Evolutionary conservation across 2,888 invertebrate species (phyloP).

Genomic region (Geotrupes spiniger): DNA sequence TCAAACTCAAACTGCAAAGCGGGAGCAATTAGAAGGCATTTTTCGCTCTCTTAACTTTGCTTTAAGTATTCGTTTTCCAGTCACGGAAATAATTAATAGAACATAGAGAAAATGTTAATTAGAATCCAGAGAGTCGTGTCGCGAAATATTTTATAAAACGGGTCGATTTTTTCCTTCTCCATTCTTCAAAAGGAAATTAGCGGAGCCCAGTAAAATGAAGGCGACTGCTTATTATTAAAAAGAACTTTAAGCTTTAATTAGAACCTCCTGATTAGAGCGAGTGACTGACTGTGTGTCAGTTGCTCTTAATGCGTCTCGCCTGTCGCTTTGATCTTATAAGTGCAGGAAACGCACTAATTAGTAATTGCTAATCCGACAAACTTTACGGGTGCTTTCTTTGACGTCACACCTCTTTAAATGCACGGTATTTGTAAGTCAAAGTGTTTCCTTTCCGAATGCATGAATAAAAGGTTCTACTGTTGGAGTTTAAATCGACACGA

Average conservation of each 20-base stretch:
- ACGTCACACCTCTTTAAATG: neutral
- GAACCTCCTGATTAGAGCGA: constrained; percentile 4
- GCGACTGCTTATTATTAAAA: constrained; percentile 4
- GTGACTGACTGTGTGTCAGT: neutral
- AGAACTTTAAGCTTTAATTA: constrained; percentile 5
- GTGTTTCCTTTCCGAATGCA: too few relatives aligned
- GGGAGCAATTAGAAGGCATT: too few relatives aligned
- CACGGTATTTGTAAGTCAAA: too few relatives aligned
- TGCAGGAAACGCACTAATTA: constrained; percentile 28
- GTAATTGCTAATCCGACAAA: constrained; percentile 15
- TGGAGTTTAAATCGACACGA: too few relatives aligned
- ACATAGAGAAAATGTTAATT: constrained; percentile 2
- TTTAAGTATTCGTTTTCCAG: too few relatives aligned
- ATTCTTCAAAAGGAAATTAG: neutral
- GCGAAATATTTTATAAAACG: too few relatives aligned
- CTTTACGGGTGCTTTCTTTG: constrained; percentile 1
- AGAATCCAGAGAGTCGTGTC: neutral
- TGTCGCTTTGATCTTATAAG: constrained; percentile 25
- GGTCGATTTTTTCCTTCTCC: too few relatives aligned
- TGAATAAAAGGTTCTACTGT: too few relatives aligned
- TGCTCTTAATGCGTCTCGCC: constrained; percentile 7
- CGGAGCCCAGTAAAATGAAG: constrained; percentile 1
- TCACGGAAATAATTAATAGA: neutral
- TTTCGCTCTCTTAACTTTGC: too few relatives aligned
- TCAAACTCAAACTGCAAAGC: too few relatives aligned